These are phyloP conservation scores for Egretta garzetta DNA, from an alignment of 2,113 vertebrate species.

Conservation along the genomic window DNA sequence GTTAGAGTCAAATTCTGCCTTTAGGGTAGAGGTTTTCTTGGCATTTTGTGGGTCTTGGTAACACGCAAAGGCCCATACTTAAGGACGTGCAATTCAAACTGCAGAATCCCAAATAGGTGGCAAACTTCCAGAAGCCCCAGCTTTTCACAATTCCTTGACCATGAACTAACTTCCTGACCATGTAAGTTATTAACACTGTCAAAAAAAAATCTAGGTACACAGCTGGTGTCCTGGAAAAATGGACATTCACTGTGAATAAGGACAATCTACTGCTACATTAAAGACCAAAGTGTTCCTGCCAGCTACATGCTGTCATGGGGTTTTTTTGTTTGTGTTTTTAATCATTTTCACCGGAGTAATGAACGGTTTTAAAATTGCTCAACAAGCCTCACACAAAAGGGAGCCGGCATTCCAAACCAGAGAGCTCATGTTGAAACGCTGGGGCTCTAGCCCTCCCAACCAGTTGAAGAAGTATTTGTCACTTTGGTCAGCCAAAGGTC, in stretches of 20 bases:
- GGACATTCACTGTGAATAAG: conserved; percentile 29
- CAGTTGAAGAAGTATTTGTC: conserved; percentile 61
- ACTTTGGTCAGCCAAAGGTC: conserved; percentile 67
- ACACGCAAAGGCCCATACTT: neutral
- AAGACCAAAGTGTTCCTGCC: conserved; percentile 40
- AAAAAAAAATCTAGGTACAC: conserved; percentile 33
- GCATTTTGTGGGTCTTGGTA: neutral
- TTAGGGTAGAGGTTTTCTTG: neutral
- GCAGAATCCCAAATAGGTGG: conserved; percentile 47
- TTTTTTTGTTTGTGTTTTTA: conserved; percentile 56
- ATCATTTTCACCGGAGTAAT: conserved; percentile 58
- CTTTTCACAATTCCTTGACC: conserved; percentile 63
- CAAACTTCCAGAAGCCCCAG: conserved; percentile 46
- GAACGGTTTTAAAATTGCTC: conserved; percentile 29
- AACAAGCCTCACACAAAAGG: conserved; percentile 20
- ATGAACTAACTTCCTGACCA: conserved; percentile 65
- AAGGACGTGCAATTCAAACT: neutral
- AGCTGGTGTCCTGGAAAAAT: conserved; percentile 57
- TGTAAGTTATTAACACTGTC: conserved; percentile 57
- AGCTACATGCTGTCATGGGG: conserved; percentile 29
- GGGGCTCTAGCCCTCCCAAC: conserved; percentile 43
- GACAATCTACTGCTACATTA: conserved; percentile 37
- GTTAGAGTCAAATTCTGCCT: neutral
- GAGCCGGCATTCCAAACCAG: conserved; percentile 54
- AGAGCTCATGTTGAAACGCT: conserved; percentile 48